phyloP scores from a whole-genome alignment of 1,140 invertebrate genomes.

The Bombus cullumanus region DNA sequence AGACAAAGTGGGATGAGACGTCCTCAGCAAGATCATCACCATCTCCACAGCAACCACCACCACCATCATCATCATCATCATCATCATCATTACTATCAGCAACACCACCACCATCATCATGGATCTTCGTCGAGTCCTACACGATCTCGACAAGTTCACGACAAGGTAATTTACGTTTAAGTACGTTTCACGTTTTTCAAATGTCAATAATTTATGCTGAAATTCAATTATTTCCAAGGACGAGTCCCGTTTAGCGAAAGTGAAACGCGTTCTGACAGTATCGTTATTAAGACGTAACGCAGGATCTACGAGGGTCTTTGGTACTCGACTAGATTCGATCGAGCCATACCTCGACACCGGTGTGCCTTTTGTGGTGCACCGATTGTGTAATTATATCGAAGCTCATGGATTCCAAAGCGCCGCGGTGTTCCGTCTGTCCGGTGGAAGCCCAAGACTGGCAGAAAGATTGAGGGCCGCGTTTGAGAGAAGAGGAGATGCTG shows the following conservation, averaged over 20 bases:
- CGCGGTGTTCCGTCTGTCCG: slow-evolving; percentile 79
- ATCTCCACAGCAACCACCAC: slow-evolving; percentile 71
- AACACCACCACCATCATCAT: slow-evolving; percentile 63
- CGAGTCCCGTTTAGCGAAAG: slow-evolving; percentile 79
- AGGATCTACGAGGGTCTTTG: slow-evolving; percentile 75
- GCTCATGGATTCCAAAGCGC: slow-evolving; percentile 78
- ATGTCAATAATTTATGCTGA: not conserved
- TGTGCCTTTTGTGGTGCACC: slow-evolving; percentile 80
- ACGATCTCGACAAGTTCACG: slow-evolving; percentile 71
- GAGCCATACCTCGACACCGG: slow-evolving; percentile 78
- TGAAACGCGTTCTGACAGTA: slow-evolving; percentile 79
- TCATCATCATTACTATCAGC: slow-evolving; percentile 59
- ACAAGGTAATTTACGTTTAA: slow-evolving; percentile 68
- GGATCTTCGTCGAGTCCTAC: slow-evolving; percentile 75
- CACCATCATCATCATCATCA: slow-evolving; percentile 64
- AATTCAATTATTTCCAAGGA: slow-evolving; percentile 65
- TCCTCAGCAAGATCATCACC: slow-evolving; percentile 80
- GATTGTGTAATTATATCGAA: slow-evolving; percentile 81
- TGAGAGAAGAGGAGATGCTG: slow-evolving; percentile 82
- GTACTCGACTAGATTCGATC: slow-evolving; percentile 75
- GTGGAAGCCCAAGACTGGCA: slow-evolving; percentile 78
- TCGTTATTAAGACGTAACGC: slow-evolving; percentile 75
- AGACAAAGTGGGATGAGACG: slow-evolving; percentile 82
- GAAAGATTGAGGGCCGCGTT: slow-evolving; percentile 80
- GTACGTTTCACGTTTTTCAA: not conserved